Percentiles rank a stretch among this genome's conserved stretches.
Conservation (phyloP, 2,797 vertebrate genomes). For the Melanotaenia maccullochi region DNA sequence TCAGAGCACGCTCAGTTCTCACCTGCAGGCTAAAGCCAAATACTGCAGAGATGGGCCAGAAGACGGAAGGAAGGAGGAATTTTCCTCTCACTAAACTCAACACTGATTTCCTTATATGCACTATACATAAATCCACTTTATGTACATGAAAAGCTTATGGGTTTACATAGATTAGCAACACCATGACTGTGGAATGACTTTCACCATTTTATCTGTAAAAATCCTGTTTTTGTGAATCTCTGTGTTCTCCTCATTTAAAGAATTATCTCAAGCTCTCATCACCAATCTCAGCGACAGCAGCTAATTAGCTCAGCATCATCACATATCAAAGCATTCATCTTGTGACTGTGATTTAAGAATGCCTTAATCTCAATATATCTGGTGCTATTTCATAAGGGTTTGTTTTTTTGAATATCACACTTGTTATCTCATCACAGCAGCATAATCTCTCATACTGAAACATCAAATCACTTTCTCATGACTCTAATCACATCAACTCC, state of each 20-base stretch:
- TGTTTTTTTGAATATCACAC: slow-evolving; percentile 8
- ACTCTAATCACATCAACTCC: slow-evolving; percentile 4
- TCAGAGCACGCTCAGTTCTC: no score
- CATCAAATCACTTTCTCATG: background rate
- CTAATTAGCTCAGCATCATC: slow-evolving; percentile 12
- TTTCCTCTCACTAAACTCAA: no score
- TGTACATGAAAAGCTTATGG: no score
- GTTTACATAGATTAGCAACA: no score
- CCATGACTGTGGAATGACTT: no score
- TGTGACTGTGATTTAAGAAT: slow-evolving; percentile 3
- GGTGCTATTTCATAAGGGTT: background rate
- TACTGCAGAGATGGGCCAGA: no score
- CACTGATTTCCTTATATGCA: no score
- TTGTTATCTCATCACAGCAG: background rate
- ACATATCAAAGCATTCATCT: background rate
- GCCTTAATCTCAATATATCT: slow-evolving; percentile 10
- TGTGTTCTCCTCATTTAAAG: background rate
- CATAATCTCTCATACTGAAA: background rate
- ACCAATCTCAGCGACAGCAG: background rate
- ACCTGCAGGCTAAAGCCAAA: no score
- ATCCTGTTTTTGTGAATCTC: background rate
- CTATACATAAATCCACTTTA: no score
- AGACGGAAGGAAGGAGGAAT: no score
- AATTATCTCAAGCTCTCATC: background rate
- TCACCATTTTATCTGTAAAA: no score